Evolutionary conservation across 2,797 vertebrate genomes (phyloP).

Genomic region (Hyperoplus lanceolatus): DNA sequence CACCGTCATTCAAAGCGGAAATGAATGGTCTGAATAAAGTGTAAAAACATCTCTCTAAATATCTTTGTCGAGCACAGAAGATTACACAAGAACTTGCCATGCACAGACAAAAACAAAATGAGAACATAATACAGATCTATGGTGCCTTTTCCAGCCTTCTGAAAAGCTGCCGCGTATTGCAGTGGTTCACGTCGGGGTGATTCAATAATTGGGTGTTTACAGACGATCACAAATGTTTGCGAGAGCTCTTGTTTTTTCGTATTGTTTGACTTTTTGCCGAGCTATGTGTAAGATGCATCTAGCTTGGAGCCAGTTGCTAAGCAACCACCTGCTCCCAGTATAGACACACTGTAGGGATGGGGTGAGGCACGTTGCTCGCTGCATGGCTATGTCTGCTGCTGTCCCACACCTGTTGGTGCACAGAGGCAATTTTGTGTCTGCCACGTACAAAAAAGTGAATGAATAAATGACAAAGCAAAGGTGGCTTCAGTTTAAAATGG

Average conservation of each 20-base stretch:
- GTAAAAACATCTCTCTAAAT: slow-evolving; percentile 88
- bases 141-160: slow-evolving; percentile 27
- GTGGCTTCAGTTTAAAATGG: slow-evolving; percentile 9
- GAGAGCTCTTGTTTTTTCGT: slow-evolving; percentile 50
- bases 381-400: slow-evolving; percentile 51
- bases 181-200: slow-evolving; percentile 46
- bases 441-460: slow-evolving; percentile 9
- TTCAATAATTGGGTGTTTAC: slow-evolving; percentile 56
- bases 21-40: slow-evolving; percentile 87
- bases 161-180: slow-evolving; percentile 47
- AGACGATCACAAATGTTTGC: slow-evolving; percentile 53
- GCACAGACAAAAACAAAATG: slow-evolving; percentile 76
- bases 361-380: slow-evolving; percentile 56
- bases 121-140: slow-evolving; percentile 50
- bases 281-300: slow-evolving; percentile 71
- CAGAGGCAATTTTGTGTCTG: slow-evolving; percentile 28
- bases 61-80: slow-evolving; percentile 72
- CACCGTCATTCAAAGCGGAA: slow-evolving; percentile 76
- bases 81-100: slow-evolving; percentile 84
- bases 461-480: slow-evolving; percentile 26
- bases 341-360: slow-evolving; percentile 67
- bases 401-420: slow-evolving; percentile 64
- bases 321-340: slow-evolving; percentile 78
- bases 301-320: slow-evolving; percentile 82
- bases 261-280: slow-evolving; percentile 70